Conservation (phyloP, 1,140 invertebrate genomes). For the Anastrepha ludens region DNA sequence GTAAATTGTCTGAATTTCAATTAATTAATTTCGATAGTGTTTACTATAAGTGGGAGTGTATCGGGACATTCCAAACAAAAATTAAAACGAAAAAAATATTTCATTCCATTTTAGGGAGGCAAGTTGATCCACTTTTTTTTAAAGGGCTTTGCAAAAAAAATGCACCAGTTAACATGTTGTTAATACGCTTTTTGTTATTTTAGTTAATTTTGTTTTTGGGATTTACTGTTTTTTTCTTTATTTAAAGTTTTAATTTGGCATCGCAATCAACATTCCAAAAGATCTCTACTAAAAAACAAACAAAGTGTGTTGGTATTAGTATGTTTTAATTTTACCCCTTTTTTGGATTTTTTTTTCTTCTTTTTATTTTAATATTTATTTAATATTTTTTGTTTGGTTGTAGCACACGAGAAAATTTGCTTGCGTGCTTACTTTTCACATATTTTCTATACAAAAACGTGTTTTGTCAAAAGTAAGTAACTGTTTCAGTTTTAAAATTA, state of each 20-base stretch:
- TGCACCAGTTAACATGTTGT: neutral
- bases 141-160: constrained; percentile 4
- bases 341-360: neutral
- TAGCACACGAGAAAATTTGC: neutral
- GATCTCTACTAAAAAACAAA: constrained; percentile 34
- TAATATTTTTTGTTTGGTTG: neutral
- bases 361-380: neutral
- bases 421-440: neutral
- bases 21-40: neutral
- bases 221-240: constrained; percentile 10
- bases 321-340: neutral
- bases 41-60: neutral
- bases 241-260: constrained; percentile 32
- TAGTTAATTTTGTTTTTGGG: constrained; percentile 6
- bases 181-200: constrained; percentile 8
- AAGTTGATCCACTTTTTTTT: neutral
- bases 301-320: neutral
- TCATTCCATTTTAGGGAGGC: neutral
- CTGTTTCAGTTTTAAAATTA: neutral
- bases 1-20: constrained; percentile 17
- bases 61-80: constrained; percentile 36
- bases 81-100: neutral
- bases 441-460: constrained; percentile 33
- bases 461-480: constrained; percentile 41
- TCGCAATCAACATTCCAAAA: constrained; percentile 37